Conservation (phyloP, 2,888 invertebrate genomes). For the Drosophila mimica region DNA sequence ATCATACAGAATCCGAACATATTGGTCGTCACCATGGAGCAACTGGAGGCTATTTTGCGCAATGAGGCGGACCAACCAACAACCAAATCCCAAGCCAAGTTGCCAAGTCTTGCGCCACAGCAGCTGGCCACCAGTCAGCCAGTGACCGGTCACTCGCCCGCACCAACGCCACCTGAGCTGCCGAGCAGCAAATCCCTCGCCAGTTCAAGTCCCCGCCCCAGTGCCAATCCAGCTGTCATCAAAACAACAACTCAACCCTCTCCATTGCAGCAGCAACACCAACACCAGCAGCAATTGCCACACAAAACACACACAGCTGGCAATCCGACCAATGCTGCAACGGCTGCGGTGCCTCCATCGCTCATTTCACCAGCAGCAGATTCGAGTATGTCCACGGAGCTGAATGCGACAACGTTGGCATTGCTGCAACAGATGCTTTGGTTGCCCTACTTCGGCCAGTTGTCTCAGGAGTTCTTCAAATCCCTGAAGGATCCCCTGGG, state of each 20-base stretch:
- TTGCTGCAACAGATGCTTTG: conserved; percentile 91
- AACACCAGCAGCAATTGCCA: conserved; percentile 15
- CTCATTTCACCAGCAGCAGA: conserved; percentile 61
- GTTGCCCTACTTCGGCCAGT: conserved; percentile 88
- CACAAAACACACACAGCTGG: conserved; percentile 53
- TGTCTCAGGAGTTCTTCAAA: conserved; percentile 86
- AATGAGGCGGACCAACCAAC: conserved; percentile 85
- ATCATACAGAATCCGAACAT: conserved; percentile 92
- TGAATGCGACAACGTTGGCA: conserved; percentile 89
- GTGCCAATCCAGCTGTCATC: conserved; percentile 5
- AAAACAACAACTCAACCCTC: background rate
- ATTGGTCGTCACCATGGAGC: conserved; percentile 90
- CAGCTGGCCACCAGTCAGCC: background rate
- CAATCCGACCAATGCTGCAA: conserved; percentile 8
- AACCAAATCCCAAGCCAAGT: conserved; percentile 25
- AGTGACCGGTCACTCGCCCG: conserved; percentile 7
- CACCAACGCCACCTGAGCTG: conserved; percentile 16
- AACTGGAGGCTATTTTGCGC: conserved; percentile 88
- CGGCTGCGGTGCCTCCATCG: conserved; percentile 29
- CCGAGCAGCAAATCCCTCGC: conserved; percentile 23
- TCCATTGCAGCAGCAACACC: conserved; percentile 12
- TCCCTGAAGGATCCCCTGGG: conserved; percentile 79
- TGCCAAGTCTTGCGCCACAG: background rate
- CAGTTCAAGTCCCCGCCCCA: conserved; percentile 31
- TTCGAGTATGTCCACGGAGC: conserved; percentile 87